Evolutionary conservation across 2,113 vertebrate genomes (phyloP).

Genomic region (Apteryx owenii): DNA sequence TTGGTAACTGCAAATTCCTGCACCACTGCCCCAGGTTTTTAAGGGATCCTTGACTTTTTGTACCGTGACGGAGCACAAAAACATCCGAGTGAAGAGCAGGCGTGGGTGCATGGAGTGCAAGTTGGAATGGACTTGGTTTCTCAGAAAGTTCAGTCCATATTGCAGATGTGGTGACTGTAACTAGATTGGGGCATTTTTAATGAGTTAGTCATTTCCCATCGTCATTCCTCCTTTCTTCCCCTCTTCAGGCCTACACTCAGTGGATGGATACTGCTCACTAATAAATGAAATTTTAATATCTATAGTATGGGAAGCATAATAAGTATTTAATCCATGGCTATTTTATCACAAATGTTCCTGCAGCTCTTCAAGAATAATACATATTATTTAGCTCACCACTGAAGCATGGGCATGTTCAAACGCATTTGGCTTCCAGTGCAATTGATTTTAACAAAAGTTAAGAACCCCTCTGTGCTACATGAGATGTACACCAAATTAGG

Average conservation of each 20-base stretch:
- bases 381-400: background rate
- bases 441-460: background rate
- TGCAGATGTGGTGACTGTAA: background rate
- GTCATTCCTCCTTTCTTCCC: background rate
- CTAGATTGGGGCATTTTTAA: background rate
- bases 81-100: fast-evolving
- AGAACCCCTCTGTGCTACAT: background rate
- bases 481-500: background rate
- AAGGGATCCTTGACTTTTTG: background rate
- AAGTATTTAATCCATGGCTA: background rate
- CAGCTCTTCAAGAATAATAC: background rate
- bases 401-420: background rate
- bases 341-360: background rate
- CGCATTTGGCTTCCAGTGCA: background rate
- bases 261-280: background rate
- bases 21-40: background rate
- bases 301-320: background rate
- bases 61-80: background rate
- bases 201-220: background rate
- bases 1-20: fast-evolving
- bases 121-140: background rate
- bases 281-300: background rate
- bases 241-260: background rate
- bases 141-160: background rate
- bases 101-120: background rate